Evolutionary conservation across 2,113 vertebrate genomes (phyloP).

Genomic region (Bubo bubo): DNA sequence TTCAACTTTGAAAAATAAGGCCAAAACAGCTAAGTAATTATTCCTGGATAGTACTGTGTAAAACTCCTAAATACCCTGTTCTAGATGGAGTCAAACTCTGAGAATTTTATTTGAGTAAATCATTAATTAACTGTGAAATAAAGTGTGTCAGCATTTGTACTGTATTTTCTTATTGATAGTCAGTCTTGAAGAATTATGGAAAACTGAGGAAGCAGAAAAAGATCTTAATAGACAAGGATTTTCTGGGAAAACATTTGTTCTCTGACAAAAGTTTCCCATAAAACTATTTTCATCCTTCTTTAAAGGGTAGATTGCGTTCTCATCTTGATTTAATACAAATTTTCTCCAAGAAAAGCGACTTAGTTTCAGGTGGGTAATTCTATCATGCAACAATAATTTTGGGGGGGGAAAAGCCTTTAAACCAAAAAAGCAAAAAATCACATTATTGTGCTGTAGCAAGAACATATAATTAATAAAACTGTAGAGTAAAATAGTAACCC

Average conservation of each 20-base stretch:
- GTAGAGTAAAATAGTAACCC: not conserved
- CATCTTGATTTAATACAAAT: not conserved
- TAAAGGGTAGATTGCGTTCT: not conserved
- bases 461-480: not conserved
- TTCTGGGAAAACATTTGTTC: not conserved
- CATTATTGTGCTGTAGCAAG: not conserved
- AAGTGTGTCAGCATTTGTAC: not conserved
- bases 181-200: not conserved
- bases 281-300: not conserved
- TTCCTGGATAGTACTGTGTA: not conserved
- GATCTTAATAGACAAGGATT: not conserved
- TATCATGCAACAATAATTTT: not conserved
- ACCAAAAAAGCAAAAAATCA: not conserved
- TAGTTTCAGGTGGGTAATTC: not conserved
- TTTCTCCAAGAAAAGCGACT: not conserved
- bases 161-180: not conserved
- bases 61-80: not conserved
- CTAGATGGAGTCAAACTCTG: not conserved
- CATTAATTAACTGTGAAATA: not conserved
- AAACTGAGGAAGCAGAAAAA: not conserved
- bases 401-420: not conserved
- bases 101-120: not conserved
- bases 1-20: not conserved
- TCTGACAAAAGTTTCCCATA: not conserved
- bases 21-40: not conserved